phyloP scores from a whole-genome alignment of 2,113 vertebrate species.

The Campylomormyrus tamandua region DNA sequence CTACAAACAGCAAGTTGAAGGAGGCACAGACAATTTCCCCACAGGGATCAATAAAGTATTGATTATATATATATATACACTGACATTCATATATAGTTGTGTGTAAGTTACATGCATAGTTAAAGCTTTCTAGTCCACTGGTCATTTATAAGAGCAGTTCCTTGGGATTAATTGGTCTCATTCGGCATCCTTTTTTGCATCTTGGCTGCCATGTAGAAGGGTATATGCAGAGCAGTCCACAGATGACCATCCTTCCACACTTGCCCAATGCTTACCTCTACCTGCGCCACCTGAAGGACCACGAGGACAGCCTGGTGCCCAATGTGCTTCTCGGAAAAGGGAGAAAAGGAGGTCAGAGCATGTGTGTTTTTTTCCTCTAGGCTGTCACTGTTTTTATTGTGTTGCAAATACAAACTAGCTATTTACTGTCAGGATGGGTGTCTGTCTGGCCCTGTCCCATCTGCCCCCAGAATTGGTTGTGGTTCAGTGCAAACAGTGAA shows the following conservation, averaged over 20 bases:
- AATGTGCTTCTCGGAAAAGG: slow-evolving; percentile 63
- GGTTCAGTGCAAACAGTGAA: not conserved
- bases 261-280: slow-evolving; percentile 59
- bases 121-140: not conserved
- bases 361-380: too few species aligned
- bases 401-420: not conserved
- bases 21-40: too few species aligned
- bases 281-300: slow-evolving; percentile 66
- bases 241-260: slow-evolving; percentile 23
- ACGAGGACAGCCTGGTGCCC: slow-evolving; percentile 56
- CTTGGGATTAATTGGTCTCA: not conserved
- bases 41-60: too few species aligned
- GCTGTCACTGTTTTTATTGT: not conserved
- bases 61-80: too few species aligned
- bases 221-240: slow-evolving; percentile 20
- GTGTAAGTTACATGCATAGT: too few species aligned
- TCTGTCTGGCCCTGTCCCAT: not conserved
- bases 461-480: too few species aligned
- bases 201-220: slow-evolving; percentile 43
- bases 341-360: slow-evolving; percentile 64
- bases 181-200: not conserved
- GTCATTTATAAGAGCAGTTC: not conserved
- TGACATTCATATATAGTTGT: too few species aligned
- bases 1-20: too few species aligned
- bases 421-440: not conserved